Evolutionary conservation across 1,140 invertebrate species (phyloP).

Genomic region (Drusus annulatus): DNA sequence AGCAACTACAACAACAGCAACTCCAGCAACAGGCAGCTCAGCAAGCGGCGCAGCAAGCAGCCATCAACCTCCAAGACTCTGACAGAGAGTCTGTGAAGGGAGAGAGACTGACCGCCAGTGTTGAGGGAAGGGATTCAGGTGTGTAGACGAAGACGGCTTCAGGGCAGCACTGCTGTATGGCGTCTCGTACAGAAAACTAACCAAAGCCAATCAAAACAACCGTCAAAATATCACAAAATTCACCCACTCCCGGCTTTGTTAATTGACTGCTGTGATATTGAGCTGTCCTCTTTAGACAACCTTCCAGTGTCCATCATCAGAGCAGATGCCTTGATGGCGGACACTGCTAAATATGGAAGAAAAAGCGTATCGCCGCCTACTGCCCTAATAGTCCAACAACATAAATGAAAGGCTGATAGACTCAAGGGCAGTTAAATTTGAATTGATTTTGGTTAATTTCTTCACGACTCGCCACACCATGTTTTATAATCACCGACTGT

Average conservation of each 20-base stretch:
- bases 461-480: neutral
- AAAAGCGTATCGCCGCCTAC: too few relatives aligned
- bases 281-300: too few relatives aligned
- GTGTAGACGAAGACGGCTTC: constrained; percentile 54
- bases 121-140: constrained; percentile 67
- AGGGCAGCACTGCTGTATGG: constrained; percentile 41
- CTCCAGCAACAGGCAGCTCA: constrained; percentile 72
- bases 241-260: too few relatives aligned
- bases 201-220: neutral
- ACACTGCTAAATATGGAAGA: too few relatives aligned
- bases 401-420: too few relatives aligned
- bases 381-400: too few relatives aligned
- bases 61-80: constrained; percentile 63
- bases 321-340: too few relatives aligned
- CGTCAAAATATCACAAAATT: too few relatives aligned
- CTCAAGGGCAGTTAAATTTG: neutral
- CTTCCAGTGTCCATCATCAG: too few relatives aligned
- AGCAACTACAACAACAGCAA: constrained; percentile 62
- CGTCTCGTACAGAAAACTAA: neutral
- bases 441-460: neutral
- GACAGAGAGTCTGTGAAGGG: constrained; percentile 64
- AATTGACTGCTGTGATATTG: too few relatives aligned
- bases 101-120: constrained; percentile 63
- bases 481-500: constrained; percentile 19
- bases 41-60: neutral